A percentile compares a stretch with the other conserved stretches of the same genome.
These are phyloP conservation scores for Macquaria australasica DNA, from an alignment of 2,113 vertebrate species.

Conservation along the genomic window DNA sequence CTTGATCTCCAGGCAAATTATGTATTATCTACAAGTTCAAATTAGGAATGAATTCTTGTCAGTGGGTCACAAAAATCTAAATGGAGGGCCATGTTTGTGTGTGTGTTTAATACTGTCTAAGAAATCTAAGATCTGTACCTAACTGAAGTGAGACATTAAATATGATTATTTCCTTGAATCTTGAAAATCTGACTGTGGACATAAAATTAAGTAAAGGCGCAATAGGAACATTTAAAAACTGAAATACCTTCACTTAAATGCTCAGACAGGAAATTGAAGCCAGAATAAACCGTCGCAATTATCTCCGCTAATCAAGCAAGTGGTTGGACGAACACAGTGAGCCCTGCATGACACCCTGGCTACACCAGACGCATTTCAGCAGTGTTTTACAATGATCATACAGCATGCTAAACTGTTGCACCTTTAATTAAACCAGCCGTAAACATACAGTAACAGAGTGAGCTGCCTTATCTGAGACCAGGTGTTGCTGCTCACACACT, in stretches of 20 bases:
- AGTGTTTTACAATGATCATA: neutral
- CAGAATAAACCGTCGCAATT: conserved; percentile 32
- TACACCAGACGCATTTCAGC: conserved; percentile 19
- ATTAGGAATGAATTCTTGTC: neutral
- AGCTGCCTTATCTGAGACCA: conserved; percentile 20
- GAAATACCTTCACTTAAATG: neutral
- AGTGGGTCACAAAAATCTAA: neutral
- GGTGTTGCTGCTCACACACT: conserved; percentile 25
- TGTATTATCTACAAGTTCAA: neutral
- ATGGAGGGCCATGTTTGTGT: neutral
- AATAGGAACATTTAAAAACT: neutral
- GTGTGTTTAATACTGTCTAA: neutral
- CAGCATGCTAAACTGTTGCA: conserved; percentile 10
- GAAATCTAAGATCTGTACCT: neutral
- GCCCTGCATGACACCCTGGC: neutral
- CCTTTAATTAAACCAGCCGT: conserved; percentile 48
- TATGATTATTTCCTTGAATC: neutral
- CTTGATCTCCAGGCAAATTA: neutral
- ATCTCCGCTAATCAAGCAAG: conserved; percentile 25
- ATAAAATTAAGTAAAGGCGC: neutral
- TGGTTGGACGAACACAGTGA: neutral
- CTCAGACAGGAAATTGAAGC: conserved; percentile 17
- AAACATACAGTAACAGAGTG: neutral
- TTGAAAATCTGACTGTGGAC: neutral
- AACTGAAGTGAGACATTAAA: neutral